Base-by-base conservation (phyloP, 30 jellyfish, hydroid and myxozoan genomes). In the Pseudorhiza aurosa region DNA sequence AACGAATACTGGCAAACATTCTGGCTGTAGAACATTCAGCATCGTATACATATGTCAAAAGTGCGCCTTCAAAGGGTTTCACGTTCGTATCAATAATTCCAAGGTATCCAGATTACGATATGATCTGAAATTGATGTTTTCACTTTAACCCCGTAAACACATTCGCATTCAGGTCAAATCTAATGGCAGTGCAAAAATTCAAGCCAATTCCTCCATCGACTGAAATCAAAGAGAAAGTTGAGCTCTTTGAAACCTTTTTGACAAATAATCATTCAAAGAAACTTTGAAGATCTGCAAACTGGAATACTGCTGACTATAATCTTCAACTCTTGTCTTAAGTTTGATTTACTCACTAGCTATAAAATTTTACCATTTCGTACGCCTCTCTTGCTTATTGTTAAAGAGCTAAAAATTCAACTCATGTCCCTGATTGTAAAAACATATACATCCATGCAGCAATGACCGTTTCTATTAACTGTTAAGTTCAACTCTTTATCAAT, bases 381-480 rank as follows among this genome's bases (percentile, higher is more conserved):
- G 43, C 45, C 29, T 70, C 1, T 24, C 18, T 8, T 30, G 46
- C 69, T 44, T 44, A 46, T 44, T 26, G 33, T 12, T 21, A 42
- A 73, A 5, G 24, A 42, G 74, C 74, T 73, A 50, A 73, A 73
- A 73, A 18, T 73, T 53, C 29, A 71, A 73, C 86, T 22, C 14
- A 74, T 73, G 17, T 73, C 63, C 86, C 86, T 73, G 75, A 32
- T 44, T 47, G 86, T 73, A 73, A 73, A 73, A 73, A 73, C 86
- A 73, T 53, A 73, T 73, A 73, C 86, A 73, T 73, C 86, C 86
- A 65, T 30, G 31, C 22, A 36, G 51, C 75, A 32, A 73, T 19
- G 19, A 11, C 25, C 56, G 25, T 35, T n/a, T 12, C 14, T 53
- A 18, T 53, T 6, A 18, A 19, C 10, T 53, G 33, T 18, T 14